phyloP scores from a whole-genome alignment of 2,888 invertebrate species.

The Spodoptera exigua region DNA sequence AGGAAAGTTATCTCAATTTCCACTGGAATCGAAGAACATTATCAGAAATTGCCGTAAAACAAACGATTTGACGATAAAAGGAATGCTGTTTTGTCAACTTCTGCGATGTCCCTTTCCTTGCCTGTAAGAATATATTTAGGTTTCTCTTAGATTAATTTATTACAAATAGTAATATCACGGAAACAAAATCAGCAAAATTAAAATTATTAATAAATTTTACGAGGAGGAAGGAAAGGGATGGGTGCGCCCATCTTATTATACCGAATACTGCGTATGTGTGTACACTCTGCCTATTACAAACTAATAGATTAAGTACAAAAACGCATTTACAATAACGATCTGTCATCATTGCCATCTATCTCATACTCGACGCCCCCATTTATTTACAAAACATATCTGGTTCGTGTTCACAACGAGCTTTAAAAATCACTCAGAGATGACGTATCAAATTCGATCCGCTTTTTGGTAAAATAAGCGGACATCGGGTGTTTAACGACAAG shows the following conservation, averaged over 20 bases:
- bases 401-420: background rate
- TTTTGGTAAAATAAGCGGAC: constrained; percentile 41
- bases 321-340: too few relatives aligned
- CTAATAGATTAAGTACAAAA: too few relatives aligned
- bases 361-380: too few relatives aligned
- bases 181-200: too few relatives aligned
- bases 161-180: background rate
- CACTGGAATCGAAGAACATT: constrained; percentile 32
- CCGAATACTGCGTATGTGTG: too few relatives aligned
- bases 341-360: too few relatives aligned
- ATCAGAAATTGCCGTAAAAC: constrained; percentile 31
- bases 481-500: constrained; percentile 49
- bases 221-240: too few relatives aligned
- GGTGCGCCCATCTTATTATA: too few relatives aligned
- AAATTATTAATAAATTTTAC: too few relatives aligned
- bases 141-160: constrained; percentile 9
- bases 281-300: too few relatives aligned
- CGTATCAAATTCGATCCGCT: constrained; percentile 33
- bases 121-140: constrained; percentile 14
- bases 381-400: too few relatives aligned
- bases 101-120: constrained; percentile 17
- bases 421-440: constrained; percentile 19
- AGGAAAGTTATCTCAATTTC: constrained; percentile 29
- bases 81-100: constrained; percentile 17
- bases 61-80: constrained; percentile 20